Evolutionary conservation across 2,113 vertebrate species (phyloP).

Genomic region (Rallus limicola): DNA sequence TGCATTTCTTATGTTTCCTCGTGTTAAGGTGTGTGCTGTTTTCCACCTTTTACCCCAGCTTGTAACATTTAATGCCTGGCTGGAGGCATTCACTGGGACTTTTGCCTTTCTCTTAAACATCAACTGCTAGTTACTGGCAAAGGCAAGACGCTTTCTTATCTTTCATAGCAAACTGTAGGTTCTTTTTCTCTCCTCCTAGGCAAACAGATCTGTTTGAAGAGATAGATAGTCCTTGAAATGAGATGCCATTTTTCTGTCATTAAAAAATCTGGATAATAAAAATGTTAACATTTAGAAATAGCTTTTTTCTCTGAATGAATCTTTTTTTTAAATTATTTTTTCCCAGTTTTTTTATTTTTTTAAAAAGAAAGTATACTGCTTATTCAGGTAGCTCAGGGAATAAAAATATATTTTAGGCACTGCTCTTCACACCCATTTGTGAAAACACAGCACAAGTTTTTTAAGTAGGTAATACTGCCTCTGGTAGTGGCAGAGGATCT

Average conservation of each 20-base stretch:
- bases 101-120: not conserved
- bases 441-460: not conserved
- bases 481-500: not conserved
- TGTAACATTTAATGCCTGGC: not conserved
- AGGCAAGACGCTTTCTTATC: not conserved
- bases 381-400: not conserved
- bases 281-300: not conserved
- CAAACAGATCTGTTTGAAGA: not conserved
- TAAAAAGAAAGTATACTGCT: accelerated
- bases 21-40: not conserved
- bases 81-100: not conserved
- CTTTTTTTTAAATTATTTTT: too few species aligned
- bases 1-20: not conserved
- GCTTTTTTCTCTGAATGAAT: not conserved
- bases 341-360: not conserved
- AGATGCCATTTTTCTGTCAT: not conserved
- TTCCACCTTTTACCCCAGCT: not conserved
- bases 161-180: not conserved
- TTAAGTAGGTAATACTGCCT: not conserved
- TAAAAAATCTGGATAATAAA: not conserved
- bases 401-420: not conserved
- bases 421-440: not conserved
- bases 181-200: not conserved
- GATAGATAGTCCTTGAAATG: not conserved
- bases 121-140: not conserved